Base-by-base conservation (phyloP, 2,888 invertebrate species). In the Itoplectis maculator region DNA sequence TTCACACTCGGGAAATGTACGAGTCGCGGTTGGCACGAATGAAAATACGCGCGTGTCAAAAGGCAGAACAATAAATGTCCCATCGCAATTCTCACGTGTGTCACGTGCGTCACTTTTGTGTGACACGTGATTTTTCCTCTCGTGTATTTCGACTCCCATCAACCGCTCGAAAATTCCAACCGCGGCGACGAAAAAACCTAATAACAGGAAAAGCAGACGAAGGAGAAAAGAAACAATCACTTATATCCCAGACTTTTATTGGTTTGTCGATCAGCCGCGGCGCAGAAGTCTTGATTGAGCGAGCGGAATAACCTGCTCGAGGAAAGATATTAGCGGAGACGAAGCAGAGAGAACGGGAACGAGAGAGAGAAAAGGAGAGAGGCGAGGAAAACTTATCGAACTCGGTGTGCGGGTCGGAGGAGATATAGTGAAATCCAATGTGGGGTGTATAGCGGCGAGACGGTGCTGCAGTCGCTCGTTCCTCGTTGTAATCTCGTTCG, bases 401-500 rank as follows among this genome's bases (percentile, higher is more conserved):
- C 59, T 66, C 29, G n/a, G 20, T n/a, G 45, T 5, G 29, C 2
- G 29, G 29, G 29, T 2, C 3, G 29, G 29, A 29, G 29, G 29
- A 5, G 47, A 59, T 56, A 45, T 68, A 56, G 56, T 45, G 18
- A 66, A 68, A 68, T 68, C 47, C 56, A 13, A 35, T n/a, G 63
- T 20, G 23, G 15, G 56, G 1, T 18, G 51, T 40, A 20, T 51
- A 45, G n/a, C n/a, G n/a, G n/a, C n/a, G n/a, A n/a, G n/a, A n/a
- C 29, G 29, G 29, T 3, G 29, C 29, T 29, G 29, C 29, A 29
- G 29, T 29, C 3, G 29, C 29, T 5, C 63, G 73, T 61, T 45
- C 49, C 47, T 49, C 75, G 51, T 72, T 70, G 68, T 82, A 82
- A 79, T 79, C 76, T 79, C 72, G 76, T 76, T 79, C 54, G 61